Conservation (phyloP, 2,888 invertebrate genomes). For the Drymonia ruficornis region DNA sequence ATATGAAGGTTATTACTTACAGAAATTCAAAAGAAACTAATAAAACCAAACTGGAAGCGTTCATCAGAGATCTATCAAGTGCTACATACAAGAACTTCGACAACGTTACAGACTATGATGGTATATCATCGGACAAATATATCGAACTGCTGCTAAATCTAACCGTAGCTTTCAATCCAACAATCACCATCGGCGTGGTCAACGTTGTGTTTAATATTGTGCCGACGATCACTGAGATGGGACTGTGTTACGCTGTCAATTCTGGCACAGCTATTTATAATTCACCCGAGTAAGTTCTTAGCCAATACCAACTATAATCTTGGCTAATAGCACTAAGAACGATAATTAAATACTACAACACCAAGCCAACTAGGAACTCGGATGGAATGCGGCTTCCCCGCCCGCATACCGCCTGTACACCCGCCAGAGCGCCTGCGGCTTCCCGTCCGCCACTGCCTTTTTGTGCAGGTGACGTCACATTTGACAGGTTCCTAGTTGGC, state of each 20-base stretch:
- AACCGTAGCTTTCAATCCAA: conserved; percentile 75
- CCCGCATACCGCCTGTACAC: too few relatives aligned
- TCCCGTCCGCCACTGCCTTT: too few relatives aligned
- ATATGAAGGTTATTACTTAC: neutral
- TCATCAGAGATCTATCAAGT: conserved; percentile 83
- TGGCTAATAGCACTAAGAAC: too few relatives aligned
- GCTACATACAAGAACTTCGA: conserved; percentile 86
- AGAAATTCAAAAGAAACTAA: conserved; percentile 46
- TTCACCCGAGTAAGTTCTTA: conserved; percentile 76
- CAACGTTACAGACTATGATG: conserved; percentile 80
- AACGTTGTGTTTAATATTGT: conserved; percentile 80
- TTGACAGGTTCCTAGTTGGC: too few relatives aligned
- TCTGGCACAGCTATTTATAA: conserved; percentile 86
- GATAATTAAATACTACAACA: too few relatives aligned
- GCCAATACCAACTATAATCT: too few relatives aligned
- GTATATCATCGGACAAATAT: conserved; percentile 84
- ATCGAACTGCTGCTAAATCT: conserved; percentile 83
- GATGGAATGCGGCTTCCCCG: too few relatives aligned
- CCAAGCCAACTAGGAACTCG: too few relatives aligned
- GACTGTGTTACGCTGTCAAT: conserved; percentile 88
- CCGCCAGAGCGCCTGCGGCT: too few relatives aligned
- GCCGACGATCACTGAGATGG: conserved; percentile 88
- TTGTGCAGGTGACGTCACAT: too few relatives aligned
- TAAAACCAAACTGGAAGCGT: conserved; percentile 80
- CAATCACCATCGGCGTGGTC: conserved; percentile 81